Evolutionary conservation across 2,113 vertebrate genomes (phyloP).

Genomic region (Plecturocebus donacophilus): DNA sequence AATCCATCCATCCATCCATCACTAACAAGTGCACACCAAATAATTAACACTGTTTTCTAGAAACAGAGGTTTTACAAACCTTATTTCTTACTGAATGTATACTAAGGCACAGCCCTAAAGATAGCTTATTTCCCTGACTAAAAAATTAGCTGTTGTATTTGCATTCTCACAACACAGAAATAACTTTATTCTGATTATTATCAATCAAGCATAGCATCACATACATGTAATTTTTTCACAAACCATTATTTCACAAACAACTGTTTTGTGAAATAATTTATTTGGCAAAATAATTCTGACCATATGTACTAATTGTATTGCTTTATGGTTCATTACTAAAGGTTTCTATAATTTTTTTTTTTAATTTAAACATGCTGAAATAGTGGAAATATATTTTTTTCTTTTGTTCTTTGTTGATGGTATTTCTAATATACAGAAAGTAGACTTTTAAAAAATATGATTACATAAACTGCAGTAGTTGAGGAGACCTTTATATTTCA

Average conservation of each 20-base stretch:
- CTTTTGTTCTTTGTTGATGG: not conserved
- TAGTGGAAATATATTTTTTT: not conserved
- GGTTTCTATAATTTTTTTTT: not conserved
- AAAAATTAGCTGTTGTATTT: not conserved
- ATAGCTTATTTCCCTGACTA: constrained; percentile 7
- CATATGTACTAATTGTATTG: not conserved
- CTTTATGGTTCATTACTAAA: not conserved
- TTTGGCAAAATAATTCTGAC: not conserved
- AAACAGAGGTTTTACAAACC: constrained; percentile 20
- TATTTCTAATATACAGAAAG: not conserved
- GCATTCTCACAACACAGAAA: not conserved
- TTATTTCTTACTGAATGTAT: not conserved
- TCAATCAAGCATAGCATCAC: not conserved
- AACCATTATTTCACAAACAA: not conserved
- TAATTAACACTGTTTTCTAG: not conserved
- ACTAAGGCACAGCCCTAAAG: not conserved
- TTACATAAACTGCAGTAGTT: not conserved
- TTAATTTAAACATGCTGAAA: not conserved
- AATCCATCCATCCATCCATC: constrained; percentile 69
- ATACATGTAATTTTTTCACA: constrained; percentile 12
- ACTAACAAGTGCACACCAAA: constrained; percentile 29
- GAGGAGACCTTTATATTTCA: not conserved
- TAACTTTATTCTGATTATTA: not conserved
- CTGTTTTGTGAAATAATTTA: not conserved
- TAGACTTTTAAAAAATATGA: not conserved